phyloP scores from a whole-genome alignment of 2,888 invertebrate genomes.

The Melanchra persicariae region DNA sequence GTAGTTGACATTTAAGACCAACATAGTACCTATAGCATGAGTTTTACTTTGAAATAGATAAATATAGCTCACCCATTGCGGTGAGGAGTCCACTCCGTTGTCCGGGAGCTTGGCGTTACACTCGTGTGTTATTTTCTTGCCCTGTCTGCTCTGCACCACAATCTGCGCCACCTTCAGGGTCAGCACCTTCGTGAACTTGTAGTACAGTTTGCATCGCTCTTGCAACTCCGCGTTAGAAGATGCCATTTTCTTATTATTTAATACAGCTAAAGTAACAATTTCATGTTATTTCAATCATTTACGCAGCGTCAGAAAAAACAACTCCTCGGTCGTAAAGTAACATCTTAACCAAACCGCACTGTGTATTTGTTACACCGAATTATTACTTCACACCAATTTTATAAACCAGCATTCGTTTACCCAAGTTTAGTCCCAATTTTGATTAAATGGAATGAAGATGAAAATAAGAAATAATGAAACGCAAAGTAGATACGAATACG shows the following conservation, averaged over 20 bases:
- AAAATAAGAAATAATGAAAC: constrained; percentile 40
- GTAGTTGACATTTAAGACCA: not conserved
- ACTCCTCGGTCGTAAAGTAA: constrained; percentile 33
- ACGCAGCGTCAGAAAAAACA: constrained; percentile 64
- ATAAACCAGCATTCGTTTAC: constrained; percentile 11
- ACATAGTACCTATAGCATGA: not conserved
- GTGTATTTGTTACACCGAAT: constrained; percentile 18
- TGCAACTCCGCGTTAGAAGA: constrained; percentile 79
- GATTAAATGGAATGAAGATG: constrained; percentile 19
- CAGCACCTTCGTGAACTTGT: constrained; percentile 97
- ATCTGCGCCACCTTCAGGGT: constrained; percentile 97
- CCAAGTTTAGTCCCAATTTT: constrained; percentile 40
- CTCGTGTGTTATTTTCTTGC: constrained; percentile 93
- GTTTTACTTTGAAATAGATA: not conserved
- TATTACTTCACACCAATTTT: constrained; percentile 16
- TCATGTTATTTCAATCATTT: constrained; percentile 59
- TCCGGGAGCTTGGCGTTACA: constrained; percentile 76
- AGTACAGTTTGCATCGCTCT: constrained; percentile 95
- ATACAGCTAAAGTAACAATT: constrained; percentile 40
- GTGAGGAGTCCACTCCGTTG: constrained; percentile 73
- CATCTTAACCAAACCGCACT: constrained; percentile 42
- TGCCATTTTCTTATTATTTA: constrained; percentile 74
- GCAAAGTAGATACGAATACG: constrained; percentile 52
- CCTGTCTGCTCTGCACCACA: constrained; percentile 97
- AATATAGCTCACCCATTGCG: constrained; percentile 81